Percentiles rank a stretch among this genome's conserved stretches.
These are phyloP conservation scores for Chrysaora quinquecirrha DNA, from an alignment of 30 jellyfish, hydroid and myxozoan species.

Conservation along the genomic window DNA sequence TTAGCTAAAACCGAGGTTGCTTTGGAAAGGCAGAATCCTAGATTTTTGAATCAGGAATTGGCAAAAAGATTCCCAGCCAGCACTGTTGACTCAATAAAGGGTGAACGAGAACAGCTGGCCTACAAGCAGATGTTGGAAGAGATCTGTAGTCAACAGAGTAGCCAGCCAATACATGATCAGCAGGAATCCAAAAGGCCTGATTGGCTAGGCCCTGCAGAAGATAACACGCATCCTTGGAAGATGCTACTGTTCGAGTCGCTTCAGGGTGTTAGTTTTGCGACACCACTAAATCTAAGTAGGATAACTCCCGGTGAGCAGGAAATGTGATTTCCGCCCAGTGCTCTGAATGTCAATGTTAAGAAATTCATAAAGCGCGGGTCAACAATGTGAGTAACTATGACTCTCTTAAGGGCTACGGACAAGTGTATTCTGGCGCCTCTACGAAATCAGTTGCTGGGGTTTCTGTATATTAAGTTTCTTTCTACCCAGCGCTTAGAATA, in stretches of 20 bases:
- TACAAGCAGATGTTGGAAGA: constrained; percentile 1
- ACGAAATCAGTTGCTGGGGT: too few relatives aligned
- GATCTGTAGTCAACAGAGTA: too few relatives aligned
- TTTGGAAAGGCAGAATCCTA: not conserved
- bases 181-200: not conserved
- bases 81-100: not conserved
- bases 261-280: not conserved
- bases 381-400: too few relatives aligned
- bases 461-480: too few relatives aligned
- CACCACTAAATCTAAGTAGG: too few relatives aligned
- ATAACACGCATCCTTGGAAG: not conserved
- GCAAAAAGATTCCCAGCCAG: not conserved
- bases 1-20: not conserved
- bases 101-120: not conserved
- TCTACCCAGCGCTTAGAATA: too few relatives aligned
- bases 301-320: too few relatives aligned
- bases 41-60: not conserved
- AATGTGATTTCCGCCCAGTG: too few relatives aligned
- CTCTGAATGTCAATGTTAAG: too few relatives aligned
- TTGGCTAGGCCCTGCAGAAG: not conserved
- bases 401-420: too few relatives aligned
- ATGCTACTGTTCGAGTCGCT: not conserved
- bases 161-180: not conserved
- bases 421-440: too few relatives aligned
- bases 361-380: too few relatives aligned